Evolutionary conservation across 2,888 invertebrate genomes (phyloP), one percentile per base, ranked within the genome.

Genomic region (Lamellibrachia satsuma): DNA sequence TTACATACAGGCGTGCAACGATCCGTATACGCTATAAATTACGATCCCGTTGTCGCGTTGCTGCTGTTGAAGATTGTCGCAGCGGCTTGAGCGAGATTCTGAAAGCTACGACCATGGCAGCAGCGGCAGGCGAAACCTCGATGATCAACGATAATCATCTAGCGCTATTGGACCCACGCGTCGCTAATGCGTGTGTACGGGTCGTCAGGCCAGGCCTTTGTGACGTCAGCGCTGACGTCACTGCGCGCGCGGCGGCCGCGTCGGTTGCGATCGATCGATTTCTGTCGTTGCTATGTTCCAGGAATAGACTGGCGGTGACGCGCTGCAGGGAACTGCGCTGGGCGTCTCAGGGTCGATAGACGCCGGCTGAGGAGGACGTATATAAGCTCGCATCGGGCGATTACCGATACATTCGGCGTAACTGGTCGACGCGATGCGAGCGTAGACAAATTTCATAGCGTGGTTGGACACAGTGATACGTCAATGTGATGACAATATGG

Each of bases 161-260:
- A 6, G 75, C 22, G 60, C 22, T 75, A 22, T 11, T 22, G 15
- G 75, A 75, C 75, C 6, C 75, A 22, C 75, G 75, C 75, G 75
- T 75, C 7, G 75, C 75, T 15, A 75, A 22, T 15, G 75, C 75
- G 75, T 22, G 4, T 75, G 3, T n/a, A 0, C 22, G 7, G 55
- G 55, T 55, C 7, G 55, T 55, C 55, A 55, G 55, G 3, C 55
- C 75, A 15, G 75, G 75, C 75, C 75, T 15, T 22, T n/a, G 75
- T 75, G 75, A 75, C 75, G 75, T 75, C 75, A 75, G 75, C 75
- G n/a, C 75, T 75, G 75, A 75, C 75, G 75, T 75, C 75, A 75
- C 75, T 75, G 75, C 75, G 75, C 75, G n/a, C 75, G 75, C 22
- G 75, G n/a, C 22, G 75, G 75, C 75, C 75, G 75, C 75, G 75